Conservation (phyloP, 2,888 invertebrate species). For the Portevinia maculata region DNA sequence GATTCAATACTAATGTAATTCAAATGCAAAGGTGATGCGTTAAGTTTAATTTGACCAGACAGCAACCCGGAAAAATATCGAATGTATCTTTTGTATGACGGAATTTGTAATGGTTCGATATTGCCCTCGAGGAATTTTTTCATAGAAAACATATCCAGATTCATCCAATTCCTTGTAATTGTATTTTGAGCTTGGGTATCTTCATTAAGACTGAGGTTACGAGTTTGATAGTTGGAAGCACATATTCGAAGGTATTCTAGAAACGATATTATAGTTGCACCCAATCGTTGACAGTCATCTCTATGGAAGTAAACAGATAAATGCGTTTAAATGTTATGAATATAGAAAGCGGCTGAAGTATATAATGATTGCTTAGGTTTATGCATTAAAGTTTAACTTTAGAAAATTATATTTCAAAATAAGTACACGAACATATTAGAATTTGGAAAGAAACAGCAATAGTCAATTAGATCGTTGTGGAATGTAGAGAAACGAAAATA, state of each 20-base stretch:
- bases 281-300: constrained; percentile 92
- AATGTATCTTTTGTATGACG: constrained; percentile 93
- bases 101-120: constrained; percentile 87
- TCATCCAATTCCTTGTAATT: constrained; percentile 84
- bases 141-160: constrained; percentile 96
- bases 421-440: no score
- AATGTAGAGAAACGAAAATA: no score
- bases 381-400: no score
- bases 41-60: constrained; percentile 94
- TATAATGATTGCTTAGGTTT: no score
- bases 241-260: constrained; percentile 97
- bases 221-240: constrained; percentile 83
- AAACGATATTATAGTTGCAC: constrained; percentile 94
- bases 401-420: no score
- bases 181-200: constrained; percentile 76
- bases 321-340: no score
- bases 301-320: constrained; percentile 81
- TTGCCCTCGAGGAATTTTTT: constrained; percentile 93
- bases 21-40: constrained; percentile 92
- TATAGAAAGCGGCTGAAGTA: no score
- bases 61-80: constrained; percentile 95
- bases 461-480: no score
- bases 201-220: constrained; percentile 69
- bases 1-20: constrained; percentile 94
- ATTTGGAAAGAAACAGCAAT: no score